Evolutionary conservation across 1,140 invertebrate species (phyloP), one percentile per base, ranked within the genome.

Genomic region (Pseudomyrmex cubaensis): DNA sequence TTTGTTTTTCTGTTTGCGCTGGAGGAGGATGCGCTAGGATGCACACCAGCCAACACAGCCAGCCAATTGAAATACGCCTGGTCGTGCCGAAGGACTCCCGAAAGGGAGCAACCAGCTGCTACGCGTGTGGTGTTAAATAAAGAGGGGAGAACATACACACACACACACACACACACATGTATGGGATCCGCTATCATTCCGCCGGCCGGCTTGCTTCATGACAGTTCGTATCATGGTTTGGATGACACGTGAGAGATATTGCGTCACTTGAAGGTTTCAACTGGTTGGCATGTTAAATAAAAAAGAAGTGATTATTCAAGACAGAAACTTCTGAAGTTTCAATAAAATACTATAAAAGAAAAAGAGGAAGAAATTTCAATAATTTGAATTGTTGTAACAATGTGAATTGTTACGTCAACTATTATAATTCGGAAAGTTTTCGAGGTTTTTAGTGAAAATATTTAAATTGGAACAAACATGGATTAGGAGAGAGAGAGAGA

Each of bases 21-120:
- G 22, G 62, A 85, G 63, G 72, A 87, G 63, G 72, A 87, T 17
- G 69, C 85, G 87, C 35, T 35, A 35, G 35, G 35, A 35, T 35
- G 35, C 35, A 35, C 35, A 35, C 35, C 35, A 35, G 5, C 35
- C 87, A 86, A 85, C 57, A 76, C 85, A 72, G 62, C 22, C 87
- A 57, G 66, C 87, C 87, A 88, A 88, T 88, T 87, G 87, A 77
- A 83, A 78, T 50, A 62, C 57, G 56, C 59, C 22, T 52, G 54
- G 35, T 57, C 67, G 67, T 20, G 12, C 25, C 82, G 82, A 75
- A 84, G 82, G 69, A 82, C 76, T 84, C 70, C 73, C 48, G 73
- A 69, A 87, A 87, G 59, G 73, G 56, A 86, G 64, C 35, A 35
- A 35, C 20, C 50, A 54, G 63, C n/a, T 15, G 54, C 50, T 56